Conservation (phyloP, 2,797 vertebrate genomes). For the Pristis pectinata region DNA sequence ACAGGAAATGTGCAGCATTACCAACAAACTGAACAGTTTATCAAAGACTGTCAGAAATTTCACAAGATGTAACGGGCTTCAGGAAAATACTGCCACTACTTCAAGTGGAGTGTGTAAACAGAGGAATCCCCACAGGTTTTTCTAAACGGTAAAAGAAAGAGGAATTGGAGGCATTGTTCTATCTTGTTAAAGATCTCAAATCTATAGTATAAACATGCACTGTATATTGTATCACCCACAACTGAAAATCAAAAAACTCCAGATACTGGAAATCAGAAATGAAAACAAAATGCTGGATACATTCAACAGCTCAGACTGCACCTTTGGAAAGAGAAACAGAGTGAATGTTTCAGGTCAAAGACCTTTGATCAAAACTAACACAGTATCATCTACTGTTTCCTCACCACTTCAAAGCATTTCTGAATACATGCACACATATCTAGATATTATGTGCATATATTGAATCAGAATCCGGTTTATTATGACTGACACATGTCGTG, state of each 20-base stretch:
- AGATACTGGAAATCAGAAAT: too few species aligned
- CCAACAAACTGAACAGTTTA: not conserved
- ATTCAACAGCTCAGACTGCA: too few species aligned
- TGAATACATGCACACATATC: not conserved
- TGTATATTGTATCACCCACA: not conserved
- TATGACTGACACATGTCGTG: too few species aligned
- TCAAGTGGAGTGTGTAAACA: not conserved
- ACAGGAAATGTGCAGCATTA: conserved; percentile 18
- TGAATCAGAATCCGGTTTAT: too few species aligned
- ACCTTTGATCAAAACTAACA: too few species aligned
- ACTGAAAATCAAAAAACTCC: too few species aligned
- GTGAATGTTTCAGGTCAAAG: too few species aligned
- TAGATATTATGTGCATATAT: not conserved
- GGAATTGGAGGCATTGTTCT: not conserved
- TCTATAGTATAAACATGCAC: not conserved
- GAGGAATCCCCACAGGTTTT: not conserved
- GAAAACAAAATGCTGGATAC: too few species aligned
- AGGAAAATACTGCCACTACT: not conserved
- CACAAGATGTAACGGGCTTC: not conserved
- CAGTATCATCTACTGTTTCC: too few species aligned
- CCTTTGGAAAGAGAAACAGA: too few species aligned
- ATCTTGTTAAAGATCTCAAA: not conserved
- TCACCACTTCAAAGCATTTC: not conserved
- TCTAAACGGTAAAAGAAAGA: not conserved
- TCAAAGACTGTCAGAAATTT: not conserved